Evolutionary conservation across 2,113 vertebrate genomes (phyloP), one percentile per base, ranked within the genome.

Genomic region (Cichladusa arquata): DNA sequence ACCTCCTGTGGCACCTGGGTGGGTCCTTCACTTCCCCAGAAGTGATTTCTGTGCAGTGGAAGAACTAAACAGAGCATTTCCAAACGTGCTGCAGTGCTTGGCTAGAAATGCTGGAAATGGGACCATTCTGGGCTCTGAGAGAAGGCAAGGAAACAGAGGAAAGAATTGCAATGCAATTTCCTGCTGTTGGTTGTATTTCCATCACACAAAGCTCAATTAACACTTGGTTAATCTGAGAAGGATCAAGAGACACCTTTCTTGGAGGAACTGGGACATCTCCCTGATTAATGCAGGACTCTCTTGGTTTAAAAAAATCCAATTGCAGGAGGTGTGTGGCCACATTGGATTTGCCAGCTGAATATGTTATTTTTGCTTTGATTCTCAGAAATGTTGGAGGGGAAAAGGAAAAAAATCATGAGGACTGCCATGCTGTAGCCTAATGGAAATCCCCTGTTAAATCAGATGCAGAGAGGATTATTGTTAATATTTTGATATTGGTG

Each of bases 371-470:
- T 88, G 42, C 47, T n/a, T 85, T 4, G 25, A 57, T 74, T 81
- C 70, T 81, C 57, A 62, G 79, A 73, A 95, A 66, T 77, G 47
- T 23, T 88, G 34, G 48, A 79, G 24, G 26, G 44, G 14, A 9
- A 38, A 36, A 22, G 25, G 12, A 38, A 44, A 44, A 48, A 47
- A 42, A n/a, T 28, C 29, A 5, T 9, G 14, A 60, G 51, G 61
- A 14, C 61, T 88, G 71, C 33, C 34, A 9, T 38, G 67, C 81
- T 64, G 3, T 33, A 84, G 40, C 58, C 69, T 84, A 45, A 81
- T 93, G 50, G 81, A 95, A 92, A 87, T 84, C 20, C 45, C 34
- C 36, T 47, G 50, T n/a, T 58, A 73, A 93, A 71, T 72, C 62
- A 56, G 82, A 77, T 81, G 86, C 38, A 48, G 73, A 45, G 69